A percentile compares a stretch with the other conserved stretches of the same genome.
These are phyloP conservation scores for Anas flavirostris DNA, from an alignment of 2,797 vertebrate genomes.

Conservation along the genomic window DNA sequence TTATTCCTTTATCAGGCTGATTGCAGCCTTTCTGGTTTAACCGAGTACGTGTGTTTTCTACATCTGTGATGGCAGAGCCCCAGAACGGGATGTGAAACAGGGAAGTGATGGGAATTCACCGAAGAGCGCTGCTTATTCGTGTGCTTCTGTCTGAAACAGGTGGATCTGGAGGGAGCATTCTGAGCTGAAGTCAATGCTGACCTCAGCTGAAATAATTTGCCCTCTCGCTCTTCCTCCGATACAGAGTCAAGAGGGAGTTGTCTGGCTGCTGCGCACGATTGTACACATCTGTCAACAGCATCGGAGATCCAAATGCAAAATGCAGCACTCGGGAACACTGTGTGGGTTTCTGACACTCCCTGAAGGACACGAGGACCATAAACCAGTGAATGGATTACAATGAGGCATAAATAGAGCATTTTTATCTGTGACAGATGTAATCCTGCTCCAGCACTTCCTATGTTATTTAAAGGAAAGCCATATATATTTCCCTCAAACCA, in stretches of 20 bases:
- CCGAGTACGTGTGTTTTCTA: background rate
- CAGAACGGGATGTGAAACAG: constrained; percentile 13
- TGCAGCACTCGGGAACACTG: background rate
- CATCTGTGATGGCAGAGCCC: constrained; percentile 14
- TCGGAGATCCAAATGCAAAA: constrained; percentile 24
- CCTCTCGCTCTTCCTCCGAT: background rate
- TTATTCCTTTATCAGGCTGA: background rate
- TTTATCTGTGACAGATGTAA: constrained; percentile 55
- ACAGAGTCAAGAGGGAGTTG: constrained; percentile 31
- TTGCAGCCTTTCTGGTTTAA: background rate
- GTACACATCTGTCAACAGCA: constrained; percentile 38
- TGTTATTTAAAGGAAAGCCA: constrained; percentile 2
- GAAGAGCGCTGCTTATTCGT: background rate
- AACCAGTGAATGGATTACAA: constrained; percentile 64
- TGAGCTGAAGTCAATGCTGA: constrained; percentile 44
- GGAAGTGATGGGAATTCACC: constrained; percentile 13
- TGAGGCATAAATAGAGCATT: constrained; percentile 59
- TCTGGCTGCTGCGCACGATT: constrained; percentile 18
- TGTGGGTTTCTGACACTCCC: constrained; percentile 1
- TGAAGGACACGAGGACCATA: constrained; percentile 31
- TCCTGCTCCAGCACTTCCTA: background rate
- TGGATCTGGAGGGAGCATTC: constrained; percentile 52
- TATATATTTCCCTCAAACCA: constrained; percentile 4
- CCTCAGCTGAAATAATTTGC: constrained; percentile 40
- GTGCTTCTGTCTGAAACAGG: constrained; percentile 61